Conservation (phyloP, 2,797 vertebrate species). For the Phrynocephalus forsythii region DNA sequence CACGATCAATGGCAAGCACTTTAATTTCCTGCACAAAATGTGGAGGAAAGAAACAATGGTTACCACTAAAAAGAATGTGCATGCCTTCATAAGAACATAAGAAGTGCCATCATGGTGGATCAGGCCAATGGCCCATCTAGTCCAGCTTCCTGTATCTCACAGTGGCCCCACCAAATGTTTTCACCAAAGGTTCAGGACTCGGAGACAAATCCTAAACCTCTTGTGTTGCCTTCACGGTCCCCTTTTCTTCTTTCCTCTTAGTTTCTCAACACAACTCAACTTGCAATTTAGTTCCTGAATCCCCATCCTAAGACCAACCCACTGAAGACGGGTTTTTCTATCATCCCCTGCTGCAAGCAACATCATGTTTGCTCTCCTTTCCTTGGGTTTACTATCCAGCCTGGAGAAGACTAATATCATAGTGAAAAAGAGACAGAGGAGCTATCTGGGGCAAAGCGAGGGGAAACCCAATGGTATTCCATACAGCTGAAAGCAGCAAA, state of each 20-base stretch:
- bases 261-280: neutral
- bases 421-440: neutral
- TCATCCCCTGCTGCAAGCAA: too few relatives aligned
- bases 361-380: too few relatives aligned
- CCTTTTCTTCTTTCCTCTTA: neutral
- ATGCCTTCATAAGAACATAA: neutral
- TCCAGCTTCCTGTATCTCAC: too few relatives aligned
- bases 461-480: too few relatives aligned
- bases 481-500: neutral
- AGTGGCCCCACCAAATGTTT: too few relatives aligned
- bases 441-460: neutral
- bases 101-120: too few relatives aligned
- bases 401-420: neutral
- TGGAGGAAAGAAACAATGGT: neutral
- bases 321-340: neutral
- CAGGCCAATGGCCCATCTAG: too few relatives aligned
- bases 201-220: neutral
- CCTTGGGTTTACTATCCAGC: neutral
- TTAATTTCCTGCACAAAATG: constrained; percentile 89
- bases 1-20: constrained; percentile 89
- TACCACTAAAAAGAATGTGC: neutral
- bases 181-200: too few relatives aligned
- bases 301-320: neutral
- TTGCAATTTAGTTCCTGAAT: neutral
- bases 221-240: too few relatives aligned